Conservation (phyloP, 2,113 vertebrate species). For the Menidia beryllina region DNA sequence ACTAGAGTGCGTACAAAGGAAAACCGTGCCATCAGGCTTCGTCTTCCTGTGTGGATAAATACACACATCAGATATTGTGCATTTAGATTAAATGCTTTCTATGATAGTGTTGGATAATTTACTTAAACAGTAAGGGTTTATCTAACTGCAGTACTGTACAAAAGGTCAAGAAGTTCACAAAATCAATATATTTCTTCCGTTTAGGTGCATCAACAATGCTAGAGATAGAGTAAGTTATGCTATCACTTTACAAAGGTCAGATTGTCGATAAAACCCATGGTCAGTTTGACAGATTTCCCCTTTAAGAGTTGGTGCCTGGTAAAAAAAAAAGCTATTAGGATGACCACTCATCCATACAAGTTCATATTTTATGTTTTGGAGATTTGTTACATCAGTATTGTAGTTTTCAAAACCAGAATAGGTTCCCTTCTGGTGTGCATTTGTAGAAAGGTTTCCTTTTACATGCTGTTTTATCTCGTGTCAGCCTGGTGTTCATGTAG, state of each 20-base stretch:
- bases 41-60: neutral
- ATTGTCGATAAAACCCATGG: neutral
- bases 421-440: too few relatives aligned
- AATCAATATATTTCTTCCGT: constrained; percentile 16
- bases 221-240: constrained; percentile 8
- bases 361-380: too few relatives aligned
- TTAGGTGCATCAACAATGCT: neutral
- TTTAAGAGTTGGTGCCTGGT: neutral
- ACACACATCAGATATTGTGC: neutral
- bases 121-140: constrained; percentile 5
- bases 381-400: too few relatives aligned
- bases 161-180: constrained; percentile 28
- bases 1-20: constrained; percentile 4
- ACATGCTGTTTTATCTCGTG: too few relatives aligned
- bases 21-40: neutral
- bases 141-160: neutral
- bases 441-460: too few relatives aligned
- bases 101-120: constrained; percentile 8
- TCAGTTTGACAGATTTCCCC: neutral
- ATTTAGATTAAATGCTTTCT: neutral
- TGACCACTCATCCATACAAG: too few relatives aligned
- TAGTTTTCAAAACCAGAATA: too few relatives aligned
- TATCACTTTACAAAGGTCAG: constrained; percentile 16
- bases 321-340: neutral
- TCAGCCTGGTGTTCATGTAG: too few relatives aligned